Evolutionary conservation across 2,797 vertebrate genomes (phyloP).

Genomic region (Phoeniculus purpureus): DNA sequence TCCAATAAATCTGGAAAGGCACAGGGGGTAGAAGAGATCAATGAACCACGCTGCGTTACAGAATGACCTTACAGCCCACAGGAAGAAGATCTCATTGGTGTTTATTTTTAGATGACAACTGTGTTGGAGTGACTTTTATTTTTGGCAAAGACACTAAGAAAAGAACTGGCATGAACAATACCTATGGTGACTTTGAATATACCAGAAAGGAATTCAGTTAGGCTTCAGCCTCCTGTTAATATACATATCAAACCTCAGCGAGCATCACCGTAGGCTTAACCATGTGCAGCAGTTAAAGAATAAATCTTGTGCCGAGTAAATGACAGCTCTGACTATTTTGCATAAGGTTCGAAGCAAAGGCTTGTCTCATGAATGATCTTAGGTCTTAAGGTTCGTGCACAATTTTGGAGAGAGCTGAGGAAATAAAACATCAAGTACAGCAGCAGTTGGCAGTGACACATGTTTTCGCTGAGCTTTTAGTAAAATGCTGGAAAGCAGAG

Average conservation of each 20-base stretch:
- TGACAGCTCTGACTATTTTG: not conserved
- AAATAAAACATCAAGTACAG: constrained; percentile 25
- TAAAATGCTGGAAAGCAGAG: not conserved
- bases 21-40: constrained; percentile 49
- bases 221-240: not conserved
- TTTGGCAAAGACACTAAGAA: constrained; percentile 37
- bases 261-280: not conserved
- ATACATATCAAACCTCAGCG: not conserved
- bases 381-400: not conserved
- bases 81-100: constrained; percentile 51
- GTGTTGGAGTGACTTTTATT: constrained; percentile 38
- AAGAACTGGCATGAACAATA: constrained; percentile 32
- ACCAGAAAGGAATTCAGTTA: constrained; percentile 23
- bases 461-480: not conserved
- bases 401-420: not conserved
- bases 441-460: not conserved
- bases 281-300: not conserved
- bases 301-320: not conserved
- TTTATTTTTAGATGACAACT: constrained; percentile 71
- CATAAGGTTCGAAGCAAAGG: not conserved
- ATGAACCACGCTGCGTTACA: constrained; percentile 50
- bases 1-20: constrained; percentile 64
- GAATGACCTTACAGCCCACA: constrained; percentile 54
- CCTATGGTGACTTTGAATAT: constrained; percentile 28
- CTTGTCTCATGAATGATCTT: not conserved